Percentiles rank a stretch among this genome's conserved stretches.
Evolutionary conservation across 2,113 vertebrate species (phyloP).

Genomic region (Steatornis caripensis): DNA sequence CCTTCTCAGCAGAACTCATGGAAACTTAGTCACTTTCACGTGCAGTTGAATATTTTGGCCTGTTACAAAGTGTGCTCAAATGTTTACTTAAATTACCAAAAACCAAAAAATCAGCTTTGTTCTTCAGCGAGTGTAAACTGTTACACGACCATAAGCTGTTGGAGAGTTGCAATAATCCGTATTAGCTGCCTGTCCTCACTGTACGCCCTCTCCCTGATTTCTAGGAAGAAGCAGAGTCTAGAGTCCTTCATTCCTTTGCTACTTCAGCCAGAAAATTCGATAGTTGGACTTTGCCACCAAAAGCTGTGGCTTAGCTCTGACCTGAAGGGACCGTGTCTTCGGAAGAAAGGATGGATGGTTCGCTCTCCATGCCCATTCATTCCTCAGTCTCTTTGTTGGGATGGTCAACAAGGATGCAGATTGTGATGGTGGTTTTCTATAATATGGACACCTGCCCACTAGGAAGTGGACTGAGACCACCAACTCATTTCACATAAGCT

Average conservation of each 20-base stretch:
- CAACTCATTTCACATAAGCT: slow-evolving; percentile 35
- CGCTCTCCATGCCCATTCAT: background rate
- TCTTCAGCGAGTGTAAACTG: background rate
- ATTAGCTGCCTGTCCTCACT: background rate
- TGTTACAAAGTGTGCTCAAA: accelerated
- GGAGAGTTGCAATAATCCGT: background rate
- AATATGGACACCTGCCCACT: slow-evolving; percentile 39
- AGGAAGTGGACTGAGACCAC: slow-evolving; percentile 34
- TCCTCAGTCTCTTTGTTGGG: background rate
- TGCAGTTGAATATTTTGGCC: background rate
- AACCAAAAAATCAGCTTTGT: background rate
- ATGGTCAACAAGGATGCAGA: background rate
- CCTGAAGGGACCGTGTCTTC: background rate
- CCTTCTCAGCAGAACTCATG: background rate
- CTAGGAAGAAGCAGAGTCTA: background rate
- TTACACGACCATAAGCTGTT: background rate
- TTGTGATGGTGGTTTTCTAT: slow-evolving; percentile 3
- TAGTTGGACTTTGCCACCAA: background rate
- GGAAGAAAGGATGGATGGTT: background rate
- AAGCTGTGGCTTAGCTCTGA: background rate
- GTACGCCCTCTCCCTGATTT: background rate
- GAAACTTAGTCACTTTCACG: background rate
- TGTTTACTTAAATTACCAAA: background rate
- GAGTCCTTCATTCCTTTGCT: background rate
- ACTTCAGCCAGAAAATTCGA: background rate